Conservation (phyloP, 2,888 invertebrate genomes). For the Autographa pulchrina region DNA sequence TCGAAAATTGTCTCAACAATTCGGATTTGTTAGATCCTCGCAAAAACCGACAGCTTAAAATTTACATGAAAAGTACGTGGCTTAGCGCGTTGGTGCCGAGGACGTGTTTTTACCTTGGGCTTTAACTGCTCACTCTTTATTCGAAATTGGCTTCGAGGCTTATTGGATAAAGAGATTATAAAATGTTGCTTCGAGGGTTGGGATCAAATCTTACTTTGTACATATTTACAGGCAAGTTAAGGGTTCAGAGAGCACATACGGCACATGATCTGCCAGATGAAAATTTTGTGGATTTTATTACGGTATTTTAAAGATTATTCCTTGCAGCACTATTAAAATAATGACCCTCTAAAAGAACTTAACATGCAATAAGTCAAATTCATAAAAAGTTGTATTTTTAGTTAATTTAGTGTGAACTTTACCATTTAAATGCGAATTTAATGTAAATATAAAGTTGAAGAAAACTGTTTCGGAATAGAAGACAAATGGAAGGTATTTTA, state of each 20-base stretch:
- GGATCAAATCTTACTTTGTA: slow-evolving; percentile 61
- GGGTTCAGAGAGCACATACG: slow-evolving; percentile 12
- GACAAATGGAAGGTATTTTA: slow-evolving; percentile 65
- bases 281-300: background rate
- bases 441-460: slow-evolving; percentile 41
- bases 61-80: slow-evolving; percentile 80
- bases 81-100: slow-evolving; percentile 66
- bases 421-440: slow-evolving; percentile 41
- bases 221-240: slow-evolving; percentile 34
- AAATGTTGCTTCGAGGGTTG: slow-evolving; percentile 66
- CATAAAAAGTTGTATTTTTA: background rate
- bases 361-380: background rate
- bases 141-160: slow-evolving; percentile 76
- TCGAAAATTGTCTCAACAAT: slow-evolving; percentile 72
- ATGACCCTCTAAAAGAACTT: background rate
- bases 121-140: slow-evolving; percentile 79
- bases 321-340: background rate
- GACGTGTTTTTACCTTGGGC: slow-evolving; percentile 77
- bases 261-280: background rate
- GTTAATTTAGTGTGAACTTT: slow-evolving; percentile 28
- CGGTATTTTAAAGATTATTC: background rate
- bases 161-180: slow-evolving; percentile 78
- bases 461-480: slow-evolving; percentile 47
- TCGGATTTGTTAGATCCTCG: slow-evolving; percentile 71
- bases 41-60: slow-evolving; percentile 77